Evolutionary conservation across 2,888 invertebrate genomes (phyloP).

Genomic region (Perithous albicinctus): DNA sequence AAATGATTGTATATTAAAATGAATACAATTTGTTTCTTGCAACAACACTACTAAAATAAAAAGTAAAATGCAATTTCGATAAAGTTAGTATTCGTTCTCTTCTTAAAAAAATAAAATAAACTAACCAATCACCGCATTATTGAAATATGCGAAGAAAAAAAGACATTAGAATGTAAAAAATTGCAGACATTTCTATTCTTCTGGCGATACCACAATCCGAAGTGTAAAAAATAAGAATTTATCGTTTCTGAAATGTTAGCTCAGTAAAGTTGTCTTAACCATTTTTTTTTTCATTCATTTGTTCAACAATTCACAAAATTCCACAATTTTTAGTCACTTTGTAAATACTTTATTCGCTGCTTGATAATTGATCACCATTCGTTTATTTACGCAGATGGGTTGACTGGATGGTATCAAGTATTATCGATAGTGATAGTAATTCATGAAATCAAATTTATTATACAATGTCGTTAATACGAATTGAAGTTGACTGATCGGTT

Average conservation of each 20-base stretch:
- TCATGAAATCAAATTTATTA: not conserved
- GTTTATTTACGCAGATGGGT: not conserved
- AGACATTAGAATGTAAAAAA: no score
- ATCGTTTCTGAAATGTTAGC: not conserved
- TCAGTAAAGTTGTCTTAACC: not conserved
- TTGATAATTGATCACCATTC: not conserved
- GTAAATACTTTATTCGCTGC: not conserved
- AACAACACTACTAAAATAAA: no score
- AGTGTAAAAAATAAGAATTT: not conserved
- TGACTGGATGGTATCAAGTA: no score
- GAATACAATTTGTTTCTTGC: no score
- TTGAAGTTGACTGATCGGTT: not conserved
- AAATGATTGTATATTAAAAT: not conserved
- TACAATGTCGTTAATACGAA: not conserved
- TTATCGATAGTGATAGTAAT: not conserved
- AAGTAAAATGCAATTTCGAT: no score
- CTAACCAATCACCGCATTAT: no score
- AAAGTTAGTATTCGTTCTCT: no score
- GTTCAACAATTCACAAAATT: not conserved
- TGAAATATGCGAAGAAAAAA: no score
- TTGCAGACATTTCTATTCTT: no score
- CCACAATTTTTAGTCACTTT: not conserved
- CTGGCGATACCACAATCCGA: no score
- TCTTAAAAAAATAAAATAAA: no score
- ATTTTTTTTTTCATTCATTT: not conserved